Conservation (phyloP, 2,888 invertebrate species). For the Hypolimnas misippus region DNA sequence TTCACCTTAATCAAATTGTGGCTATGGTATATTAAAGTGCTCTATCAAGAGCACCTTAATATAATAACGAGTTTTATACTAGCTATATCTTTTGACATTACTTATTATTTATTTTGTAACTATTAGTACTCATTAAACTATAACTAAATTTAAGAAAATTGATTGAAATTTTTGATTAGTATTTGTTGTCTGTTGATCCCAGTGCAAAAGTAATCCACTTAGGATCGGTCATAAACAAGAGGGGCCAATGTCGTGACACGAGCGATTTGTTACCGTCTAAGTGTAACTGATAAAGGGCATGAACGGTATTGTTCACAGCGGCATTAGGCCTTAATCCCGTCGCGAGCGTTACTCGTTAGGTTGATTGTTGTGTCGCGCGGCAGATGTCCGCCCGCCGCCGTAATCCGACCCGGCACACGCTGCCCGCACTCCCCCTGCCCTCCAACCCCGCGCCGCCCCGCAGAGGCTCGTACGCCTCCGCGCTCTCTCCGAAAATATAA, state of each 20-base stretch:
- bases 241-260: slow-evolving; percentile 75
- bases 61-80: too few relatives aligned
- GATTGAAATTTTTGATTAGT: background rate
- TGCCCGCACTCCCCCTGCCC: slow-evolving; percentile 31
- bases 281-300: slow-evolving; percentile 55
- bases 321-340: slow-evolving; percentile 81
- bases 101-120: too few relatives aligned
- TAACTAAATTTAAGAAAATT: background rate
- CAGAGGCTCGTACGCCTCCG: slow-evolving; percentile 40
- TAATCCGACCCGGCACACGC: slow-evolving; percentile 71
- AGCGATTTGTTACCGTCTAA: slow-evolving; percentile 79
- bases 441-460: slow-evolving; percentile 37
- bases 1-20: too few relatives aligned
- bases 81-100: too few relatives aligned
- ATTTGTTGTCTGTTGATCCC: slow-evolving; percentile 39
- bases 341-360: slow-evolving; percentile 80
- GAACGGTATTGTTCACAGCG: slow-evolving; percentile 74
- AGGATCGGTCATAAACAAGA: slow-evolving; percentile 80
- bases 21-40: too few relatives aligned
- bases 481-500: slow-evolving; percentile 64
- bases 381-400: slow-evolving; percentile 71
- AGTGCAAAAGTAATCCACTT: slow-evolving; percentile 74
- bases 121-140: too few relatives aligned
- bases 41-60: too few relatives aligned
- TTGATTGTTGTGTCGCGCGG: slow-evolving; percentile 78